Evolutionary conservation across 1,140 invertebrate species (phyloP).

Genomic region (Lepidurus apus): DNA sequence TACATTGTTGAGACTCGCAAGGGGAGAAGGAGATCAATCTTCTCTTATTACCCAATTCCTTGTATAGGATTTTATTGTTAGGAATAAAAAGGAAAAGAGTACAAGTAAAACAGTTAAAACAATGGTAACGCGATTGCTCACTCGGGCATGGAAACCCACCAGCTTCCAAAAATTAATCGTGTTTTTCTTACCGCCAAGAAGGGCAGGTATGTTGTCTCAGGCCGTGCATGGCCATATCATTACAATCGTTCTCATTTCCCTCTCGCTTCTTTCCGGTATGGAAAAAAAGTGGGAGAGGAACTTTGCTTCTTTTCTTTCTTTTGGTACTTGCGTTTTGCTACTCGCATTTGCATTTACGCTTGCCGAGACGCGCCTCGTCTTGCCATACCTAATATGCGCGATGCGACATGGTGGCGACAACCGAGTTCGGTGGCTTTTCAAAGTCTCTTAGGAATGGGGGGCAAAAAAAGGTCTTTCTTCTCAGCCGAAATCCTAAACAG

Average conservation of each 20-base stretch:
- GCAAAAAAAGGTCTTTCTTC: conserved; percentile 8
- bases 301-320: not conserved
- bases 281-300: not conserved
- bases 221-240: conserved; percentile 3
- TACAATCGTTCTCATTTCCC: not conserved
- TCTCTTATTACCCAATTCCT: not conserved
- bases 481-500: conserved; percentile 11
- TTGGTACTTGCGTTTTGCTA: not conserved
- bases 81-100: not conserved
- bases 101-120: not conserved
- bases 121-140: not conserved
- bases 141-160: not conserved
- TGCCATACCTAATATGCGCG: conserved; percentile 8
- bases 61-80: not conserved
- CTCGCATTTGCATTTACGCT: not conserved
- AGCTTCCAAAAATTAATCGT: not conserved
- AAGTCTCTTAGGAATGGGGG: not conserved
- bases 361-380: not conserved
- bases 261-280: not conserved
- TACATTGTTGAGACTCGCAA: not conserved
- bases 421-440: not conserved
- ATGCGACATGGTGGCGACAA: conserved; percentile 15
- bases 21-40: not conserved
- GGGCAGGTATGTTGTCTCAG: not conserved
- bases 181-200: conserved; percentile 6